Evolutionary conservation across 2,113 vertebrate genomes (phyloP).

Genomic region (Pavo muticus): DNA sequence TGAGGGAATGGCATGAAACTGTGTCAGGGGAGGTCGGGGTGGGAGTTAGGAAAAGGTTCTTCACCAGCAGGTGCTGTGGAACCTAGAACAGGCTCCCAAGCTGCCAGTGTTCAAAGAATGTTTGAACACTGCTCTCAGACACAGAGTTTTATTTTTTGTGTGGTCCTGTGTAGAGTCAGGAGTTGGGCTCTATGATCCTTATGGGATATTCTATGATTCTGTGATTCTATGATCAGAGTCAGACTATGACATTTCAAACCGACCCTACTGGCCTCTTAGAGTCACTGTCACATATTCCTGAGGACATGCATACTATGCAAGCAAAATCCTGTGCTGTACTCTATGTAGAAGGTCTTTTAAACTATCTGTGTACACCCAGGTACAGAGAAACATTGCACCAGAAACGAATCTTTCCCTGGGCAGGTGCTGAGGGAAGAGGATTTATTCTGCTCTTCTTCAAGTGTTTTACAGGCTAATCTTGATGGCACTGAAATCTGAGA

Average conservation of each 20-base stretch:
- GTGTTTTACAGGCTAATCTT: background rate
- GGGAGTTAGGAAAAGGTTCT: background rate
- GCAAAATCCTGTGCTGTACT: background rate
- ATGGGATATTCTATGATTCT: too few relatives aligned
- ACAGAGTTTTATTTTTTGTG: too few relatives aligned
- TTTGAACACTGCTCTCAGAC: too few relatives aligned
- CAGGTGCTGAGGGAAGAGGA: background rate
- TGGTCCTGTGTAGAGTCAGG: too few relatives aligned
- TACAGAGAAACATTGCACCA: background rate
- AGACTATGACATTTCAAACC: background rate
- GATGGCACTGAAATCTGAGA: background rate
- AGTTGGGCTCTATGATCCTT: too few relatives aligned
- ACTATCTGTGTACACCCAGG: background rate
- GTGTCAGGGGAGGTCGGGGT: background rate
- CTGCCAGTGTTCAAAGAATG: too few relatives aligned
- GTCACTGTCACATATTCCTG: background rate
- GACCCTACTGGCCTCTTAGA: background rate
- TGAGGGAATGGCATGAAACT: background rate
- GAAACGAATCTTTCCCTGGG: background rate
- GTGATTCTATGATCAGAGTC: too few relatives aligned
- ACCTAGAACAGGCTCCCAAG: too few relatives aligned
- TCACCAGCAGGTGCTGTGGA: background rate
- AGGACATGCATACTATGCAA: background rate
- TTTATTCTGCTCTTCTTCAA: background rate
- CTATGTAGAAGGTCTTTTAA: background rate